Base-by-base conservation (phyloP, 1,140 invertebrate genomes). In the Drosophila neocordata region DNA sequence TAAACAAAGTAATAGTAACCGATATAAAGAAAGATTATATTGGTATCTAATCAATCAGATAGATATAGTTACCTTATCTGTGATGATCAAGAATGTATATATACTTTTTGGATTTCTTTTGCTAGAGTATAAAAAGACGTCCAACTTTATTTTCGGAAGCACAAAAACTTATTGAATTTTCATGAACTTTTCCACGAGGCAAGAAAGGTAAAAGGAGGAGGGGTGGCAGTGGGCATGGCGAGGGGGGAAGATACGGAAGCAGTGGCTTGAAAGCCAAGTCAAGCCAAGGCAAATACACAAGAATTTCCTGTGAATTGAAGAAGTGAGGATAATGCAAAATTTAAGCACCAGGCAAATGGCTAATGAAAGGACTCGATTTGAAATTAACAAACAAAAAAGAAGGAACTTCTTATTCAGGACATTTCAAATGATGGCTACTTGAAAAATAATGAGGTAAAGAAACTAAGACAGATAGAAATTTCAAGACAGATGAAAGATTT, bases 101-200 rank as follows among this genome's bases (percentile, higher is more conserved):
- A 6, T n/a, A 5, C 6, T 31, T 31, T 31, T 31, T 31, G 6
- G 13, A 13, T 34, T n/a, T n/a, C 13, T 15, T 8, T 15, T 7
- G 41, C 1, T 15, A 44, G 13, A 9, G 41, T 44, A 44, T 44
- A 18, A 52, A 34, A 53, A 31, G 24, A 73, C 65, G 67, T 48
- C 65, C 67, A 66, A 76, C 77, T 82, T 77, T 44, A 82, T 81
- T 87, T 78, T 53, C 41, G 65, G 37, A 34, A 48, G 41, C 41
- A 48, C 41, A 48, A 69, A 81, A 76, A 76, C 83, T 66, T 88
- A 88, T 87, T 82, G 79, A 82, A 88, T 87, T 87, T 87, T 79
- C 64, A 88, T 88, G 75, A 79, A 78, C 52, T 76, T 65, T 75
- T 72, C 20, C 31, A 59, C 53, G 53, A 68, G 55, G 53, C 51